phyloP scores from a whole-genome alignment of 2,113 vertebrate genomes.

The Aviceda subcristata region DNA sequence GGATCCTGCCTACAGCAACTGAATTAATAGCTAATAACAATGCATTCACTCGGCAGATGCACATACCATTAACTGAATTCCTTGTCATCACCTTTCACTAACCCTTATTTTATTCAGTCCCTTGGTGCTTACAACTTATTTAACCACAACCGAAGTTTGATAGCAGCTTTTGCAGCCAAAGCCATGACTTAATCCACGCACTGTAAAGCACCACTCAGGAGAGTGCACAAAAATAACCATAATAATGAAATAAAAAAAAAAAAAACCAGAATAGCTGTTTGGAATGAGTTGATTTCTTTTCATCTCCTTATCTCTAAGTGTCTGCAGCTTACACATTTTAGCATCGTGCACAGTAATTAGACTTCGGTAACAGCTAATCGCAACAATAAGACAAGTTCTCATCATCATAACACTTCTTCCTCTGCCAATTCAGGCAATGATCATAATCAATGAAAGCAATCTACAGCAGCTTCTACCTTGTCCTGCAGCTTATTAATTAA shows the following conservation, averaged over 20 bases:
- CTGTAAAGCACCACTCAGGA: background rate
- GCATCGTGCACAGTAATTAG: slow-evolving; percentile 21
- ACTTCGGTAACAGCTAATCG: slow-evolving; percentile 44
- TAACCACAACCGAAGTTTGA: background rate
- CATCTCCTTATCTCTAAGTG: slow-evolving; percentile 22
- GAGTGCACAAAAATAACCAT: background rate
- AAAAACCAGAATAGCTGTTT: background rate
- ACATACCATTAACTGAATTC: background rate
- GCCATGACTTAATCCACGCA: background rate
- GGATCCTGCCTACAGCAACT: background rate
- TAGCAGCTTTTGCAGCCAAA: background rate
- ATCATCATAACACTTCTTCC: slow-evolving; percentile 32
- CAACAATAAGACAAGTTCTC: slow-evolving; percentile 48
- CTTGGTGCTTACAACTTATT: background rate
- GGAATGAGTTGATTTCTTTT: slow-evolving; percentile 23
- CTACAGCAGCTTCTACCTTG: background rate
- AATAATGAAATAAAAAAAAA: background rate
- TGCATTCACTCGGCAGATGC: background rate
- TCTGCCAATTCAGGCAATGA: slow-evolving; percentile 38
- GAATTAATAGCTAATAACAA: slow-evolving; percentile 12
- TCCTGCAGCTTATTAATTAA: background rate
- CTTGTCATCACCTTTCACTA: background rate
- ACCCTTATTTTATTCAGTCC: background rate
- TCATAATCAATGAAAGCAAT: slow-evolving; percentile 12
- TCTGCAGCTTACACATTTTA: slow-evolving; percentile 33